Evolutionary conservation across 2,797 vertebrate species (phyloP).

Genomic region (Lerista edwardsae): DNA sequence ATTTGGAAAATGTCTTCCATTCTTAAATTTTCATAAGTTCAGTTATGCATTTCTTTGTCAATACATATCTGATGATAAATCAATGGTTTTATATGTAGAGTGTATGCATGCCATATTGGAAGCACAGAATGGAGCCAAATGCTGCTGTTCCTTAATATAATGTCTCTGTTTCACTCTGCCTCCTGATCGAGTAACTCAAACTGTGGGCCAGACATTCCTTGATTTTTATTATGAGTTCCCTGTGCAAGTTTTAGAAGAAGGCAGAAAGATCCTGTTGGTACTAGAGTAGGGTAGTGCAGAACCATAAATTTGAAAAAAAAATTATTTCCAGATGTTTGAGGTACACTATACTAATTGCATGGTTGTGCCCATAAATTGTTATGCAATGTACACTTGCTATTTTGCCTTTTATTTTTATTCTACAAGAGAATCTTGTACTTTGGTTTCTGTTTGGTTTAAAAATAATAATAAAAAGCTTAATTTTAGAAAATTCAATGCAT

Average conservation of each 20-base stretch:
- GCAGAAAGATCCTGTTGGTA: not conserved
- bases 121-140: not conserved
- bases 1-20: constrained; percentile 10
- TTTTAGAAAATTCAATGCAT: not conserved
- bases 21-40: constrained; percentile 3
- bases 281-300: not conserved
- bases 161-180: not conserved
- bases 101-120: not conserved
- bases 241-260: not conserved
- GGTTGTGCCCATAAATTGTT: not conserved
- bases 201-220: not conserved
- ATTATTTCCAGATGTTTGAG: not conserved
- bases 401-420: not conserved
- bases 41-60: constrained; percentile 5
- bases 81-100: not conserved
- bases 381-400: not conserved
- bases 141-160: not conserved
- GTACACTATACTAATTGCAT: not conserved
- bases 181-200: not conserved
- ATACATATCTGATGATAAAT: not conserved
- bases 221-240: not conserved
- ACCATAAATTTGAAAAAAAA: not conserved
- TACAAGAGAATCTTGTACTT: not conserved
- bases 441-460: not conserved
- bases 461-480: not conserved